Base-by-base conservation (phyloP, 2,113 vertebrate genomes). In the Redunca redunca region DNA sequence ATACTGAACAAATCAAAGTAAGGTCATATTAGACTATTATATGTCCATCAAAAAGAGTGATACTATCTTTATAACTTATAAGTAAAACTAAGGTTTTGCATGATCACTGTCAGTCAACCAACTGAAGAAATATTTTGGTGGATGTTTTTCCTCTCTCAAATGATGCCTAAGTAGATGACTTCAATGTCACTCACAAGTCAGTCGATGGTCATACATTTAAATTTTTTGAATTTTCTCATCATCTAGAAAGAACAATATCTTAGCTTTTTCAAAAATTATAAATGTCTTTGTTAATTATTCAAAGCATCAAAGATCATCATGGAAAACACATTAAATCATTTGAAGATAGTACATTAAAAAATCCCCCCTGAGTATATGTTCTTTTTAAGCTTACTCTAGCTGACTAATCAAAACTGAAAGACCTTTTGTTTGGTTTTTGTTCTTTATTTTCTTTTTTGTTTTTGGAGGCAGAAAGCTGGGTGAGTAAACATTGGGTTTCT, bases 271-370 rank as follows among this genome's bases (percentile, higher is more conserved):
- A 98, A 97, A 98, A 94, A 94, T 95, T 40, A 97, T 95, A 98
- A 98, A 60, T 58, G 62, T 71, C 46, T 90, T 55, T 96, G 50
- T 93, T 98, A 98, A 98, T 98, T 98, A 98, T 98, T 89, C 74
- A 98, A 95, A 97, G 97, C 96, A 90, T 98, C 98, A 98, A 98
- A 87, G 97, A 95, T 97, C 98, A 98, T 98, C 23, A 96, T 88
- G 74, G 58, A 97, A 98, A 98, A 98, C 57, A 92, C 17, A 97
- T 93, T 97, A 98, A 98, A 95, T 40, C 67, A 97, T 94, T 74
- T 87, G 97, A 97, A 96, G 96, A 87, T 74, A 88, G 89, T 94
- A 30, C 52, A 96, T 95, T 98, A 95, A 92, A 36, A 74, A 97
- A 60, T 28, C 40, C 98, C 97, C 46, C 87, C 83, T 96, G 92